Percentiles rank a stretch among this genome's conserved stretches.
These are phyloP conservation scores for Drosophila parvula DNA, from an alignment of 1,140 invertebrate genomes.

Conservation along the genomic window DNA sequence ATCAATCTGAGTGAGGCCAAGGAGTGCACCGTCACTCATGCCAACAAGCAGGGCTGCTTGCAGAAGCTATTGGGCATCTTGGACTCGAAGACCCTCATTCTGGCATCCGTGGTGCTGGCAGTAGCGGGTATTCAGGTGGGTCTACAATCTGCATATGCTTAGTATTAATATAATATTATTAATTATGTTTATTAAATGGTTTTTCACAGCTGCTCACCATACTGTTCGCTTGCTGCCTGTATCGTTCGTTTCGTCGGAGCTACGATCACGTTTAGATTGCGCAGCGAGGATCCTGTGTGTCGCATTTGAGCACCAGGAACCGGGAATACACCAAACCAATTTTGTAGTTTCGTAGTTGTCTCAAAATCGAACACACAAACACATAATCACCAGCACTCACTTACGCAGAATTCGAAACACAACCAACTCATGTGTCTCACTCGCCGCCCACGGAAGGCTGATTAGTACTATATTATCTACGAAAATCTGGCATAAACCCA, in stretches of 20 bases:
- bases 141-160: not conserved
- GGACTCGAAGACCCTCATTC: slow-evolving; percentile 88
- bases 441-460: slow-evolving; percentile 28
- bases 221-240: slow-evolving; percentile 94
- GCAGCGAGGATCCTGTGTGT: slow-evolving; percentile 70
- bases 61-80: slow-evolving; percentile 87
- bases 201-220: slow-evolving; percentile 92
- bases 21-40: slow-evolving; percentile 85
- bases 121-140: slow-evolving; percentile 91
- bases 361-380: slow-evolving; percentile 11
- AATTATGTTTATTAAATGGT: not conserved
- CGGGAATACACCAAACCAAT: slow-evolving; percentile 12
- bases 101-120: slow-evolving; percentile 91
- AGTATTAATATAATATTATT: slow-evolving; percentile 20
- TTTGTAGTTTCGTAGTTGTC: slow-evolving; percentile 62
- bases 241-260: slow-evolving; percentile 93
- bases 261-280: slow-evolving; percentile 93
- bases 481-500: slow-evolving; percentile 1
- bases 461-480: slow-evolving; percentile 21
- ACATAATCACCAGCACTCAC: slow-evolving; percentile 24
- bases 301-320: slow-evolving; percentile 50
- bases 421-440: slow-evolving; percentile 13
- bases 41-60: slow-evolving; percentile 87
- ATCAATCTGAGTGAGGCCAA: slow-evolving; percentile 84
- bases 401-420: slow-evolving; percentile 28